Evolutionary conservation across 2,113 vertebrate species (phyloP).

Genomic region (Tragelaphus buxtoni): DNA sequence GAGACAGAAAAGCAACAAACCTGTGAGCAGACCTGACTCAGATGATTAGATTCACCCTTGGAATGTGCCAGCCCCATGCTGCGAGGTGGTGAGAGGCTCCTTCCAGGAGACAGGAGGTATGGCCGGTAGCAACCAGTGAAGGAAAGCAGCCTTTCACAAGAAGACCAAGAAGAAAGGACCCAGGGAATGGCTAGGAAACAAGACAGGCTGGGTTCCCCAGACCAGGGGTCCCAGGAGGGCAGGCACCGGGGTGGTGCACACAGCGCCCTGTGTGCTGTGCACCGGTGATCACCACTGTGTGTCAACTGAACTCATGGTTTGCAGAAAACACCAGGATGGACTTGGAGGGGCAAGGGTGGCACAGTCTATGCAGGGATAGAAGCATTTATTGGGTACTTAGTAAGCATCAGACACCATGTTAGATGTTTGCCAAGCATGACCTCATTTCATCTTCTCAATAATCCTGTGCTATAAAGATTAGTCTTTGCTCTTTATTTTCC

Average conservation of each 20-base stretch:
- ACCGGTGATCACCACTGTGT: neutral
- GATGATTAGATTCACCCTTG: neutral
- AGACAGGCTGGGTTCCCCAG: neutral
- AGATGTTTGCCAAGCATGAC: neutral
- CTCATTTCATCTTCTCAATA: neutral
- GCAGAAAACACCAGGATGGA: neutral
- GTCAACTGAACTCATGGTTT: neutral
- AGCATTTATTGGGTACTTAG: neutral
- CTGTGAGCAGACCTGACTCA: neutral
- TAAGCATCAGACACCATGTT: neutral
- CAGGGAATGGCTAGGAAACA: neutral
- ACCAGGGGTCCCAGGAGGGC: neutral
- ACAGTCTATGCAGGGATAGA: neutral
- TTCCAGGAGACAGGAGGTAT: neutral
- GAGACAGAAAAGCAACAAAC: neutral
- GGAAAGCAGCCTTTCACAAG: neutral
- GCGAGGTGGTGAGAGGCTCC: neutral
- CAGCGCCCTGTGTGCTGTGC: neutral
- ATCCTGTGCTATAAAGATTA: neutral
- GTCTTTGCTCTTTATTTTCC: neutral
- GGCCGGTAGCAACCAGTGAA: neutral
- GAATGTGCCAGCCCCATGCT: neutral
- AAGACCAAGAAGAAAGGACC: neutral
- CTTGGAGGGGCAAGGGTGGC: accelerated
- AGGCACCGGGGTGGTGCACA: neutral